A percentile compares a stretch with the other conserved stretches of the same genome.
These are phyloP conservation scores for Notiomystis cincta DNA, from an alignment of 2,113 vertebrate genomes.

Conservation along the genomic window DNA sequence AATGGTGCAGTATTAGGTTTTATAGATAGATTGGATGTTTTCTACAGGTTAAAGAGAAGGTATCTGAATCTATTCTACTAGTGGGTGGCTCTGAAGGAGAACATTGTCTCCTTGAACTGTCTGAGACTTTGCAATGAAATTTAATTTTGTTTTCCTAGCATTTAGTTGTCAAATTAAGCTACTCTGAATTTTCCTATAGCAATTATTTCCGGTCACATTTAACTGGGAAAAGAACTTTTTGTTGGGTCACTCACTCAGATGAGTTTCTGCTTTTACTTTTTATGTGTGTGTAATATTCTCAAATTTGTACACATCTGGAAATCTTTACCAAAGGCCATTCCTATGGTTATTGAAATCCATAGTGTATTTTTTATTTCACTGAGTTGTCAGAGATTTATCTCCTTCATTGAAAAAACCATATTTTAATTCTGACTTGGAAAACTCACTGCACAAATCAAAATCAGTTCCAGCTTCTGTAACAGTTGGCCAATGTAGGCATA, in stretches of 20 bases:
- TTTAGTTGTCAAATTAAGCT: not conserved
- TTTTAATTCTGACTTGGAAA: constrained; percentile 19
- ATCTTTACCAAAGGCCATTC: not conserved
- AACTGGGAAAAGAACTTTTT: not conserved
- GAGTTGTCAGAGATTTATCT: not conserved
- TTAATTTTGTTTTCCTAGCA: not conserved
- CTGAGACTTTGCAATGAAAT: not conserved
- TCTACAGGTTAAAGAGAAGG: not conserved
- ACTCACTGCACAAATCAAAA: not conserved
- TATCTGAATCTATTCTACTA: not conserved
- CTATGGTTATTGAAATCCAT: not conserved
- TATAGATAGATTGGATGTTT: not conserved
- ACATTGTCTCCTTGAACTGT: not conserved
- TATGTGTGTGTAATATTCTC: not conserved
- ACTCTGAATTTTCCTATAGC: not conserved
- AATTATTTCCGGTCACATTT: not conserved
- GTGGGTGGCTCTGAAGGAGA: not conserved
- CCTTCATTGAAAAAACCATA: not conserved
- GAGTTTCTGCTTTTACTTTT: not conserved
- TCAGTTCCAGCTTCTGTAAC: not conserved
- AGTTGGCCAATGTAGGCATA: not conserved
- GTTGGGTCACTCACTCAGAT: not conserved
- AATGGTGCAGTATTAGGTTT: not conserved
- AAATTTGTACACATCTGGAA: not conserved
- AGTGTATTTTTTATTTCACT: not conserved